phyloP scores from a whole-genome alignment of 1,140 invertebrate genomes.

The Zaprionus taronus region DNA sequence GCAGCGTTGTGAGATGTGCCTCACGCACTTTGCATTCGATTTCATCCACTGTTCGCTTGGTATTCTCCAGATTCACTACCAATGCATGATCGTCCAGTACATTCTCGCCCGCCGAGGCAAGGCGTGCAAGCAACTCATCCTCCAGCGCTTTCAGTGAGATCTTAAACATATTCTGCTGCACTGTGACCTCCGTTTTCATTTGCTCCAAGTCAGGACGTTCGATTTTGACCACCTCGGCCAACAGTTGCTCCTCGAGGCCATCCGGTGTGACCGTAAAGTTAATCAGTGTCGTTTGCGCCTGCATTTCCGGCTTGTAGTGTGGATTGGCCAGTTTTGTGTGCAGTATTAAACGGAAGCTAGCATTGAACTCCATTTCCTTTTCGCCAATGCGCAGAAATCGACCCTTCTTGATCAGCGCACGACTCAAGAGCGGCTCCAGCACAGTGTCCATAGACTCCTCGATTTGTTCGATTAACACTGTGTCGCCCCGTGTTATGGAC shows the following conservation, averaged over 20 bases:
- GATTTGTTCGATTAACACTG: slow-evolving; percentile 95
- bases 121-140: slow-evolving; percentile 93
- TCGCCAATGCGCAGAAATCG: slow-evolving; percentile 92
- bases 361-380: slow-evolving; percentile 95
- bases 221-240: slow-evolving; percentile 97
- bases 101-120: slow-evolving; percentile 95
- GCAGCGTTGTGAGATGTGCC: slow-evolving; percentile 92
- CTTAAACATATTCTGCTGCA: slow-evolving; percentile 97
- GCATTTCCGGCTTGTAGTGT: slow-evolving; percentile 98
- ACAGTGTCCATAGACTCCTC: slow-evolving; percentile 95
- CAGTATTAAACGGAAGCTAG: slow-evolving; percentile 93
- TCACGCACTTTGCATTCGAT: slow-evolving; percentile 95
- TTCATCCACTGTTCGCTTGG: slow-evolving; percentile 96
- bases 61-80: slow-evolving; percentile 97
- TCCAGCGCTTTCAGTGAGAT: slow-evolving; percentile 96
- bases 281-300: slow-evolving; percentile 97
- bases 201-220: slow-evolving; percentile 96
- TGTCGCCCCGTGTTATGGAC: slow-evolving; percentile 90
- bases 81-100: slow-evolving; percentile 95
- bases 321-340: slow-evolving; percentile 98
- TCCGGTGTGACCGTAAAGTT: slow-evolving; percentile 98
- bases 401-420: slow-evolving; percentile 95
- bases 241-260: slow-evolving; percentile 96
- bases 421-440: slow-evolving; percentile 93
- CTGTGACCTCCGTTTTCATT: slow-evolving; percentile 91